These are phyloP conservation scores for Macropodus opercularis DNA, from an alignment of 2,797 vertebrate genomes.

Conservation along the genomic window DNA sequence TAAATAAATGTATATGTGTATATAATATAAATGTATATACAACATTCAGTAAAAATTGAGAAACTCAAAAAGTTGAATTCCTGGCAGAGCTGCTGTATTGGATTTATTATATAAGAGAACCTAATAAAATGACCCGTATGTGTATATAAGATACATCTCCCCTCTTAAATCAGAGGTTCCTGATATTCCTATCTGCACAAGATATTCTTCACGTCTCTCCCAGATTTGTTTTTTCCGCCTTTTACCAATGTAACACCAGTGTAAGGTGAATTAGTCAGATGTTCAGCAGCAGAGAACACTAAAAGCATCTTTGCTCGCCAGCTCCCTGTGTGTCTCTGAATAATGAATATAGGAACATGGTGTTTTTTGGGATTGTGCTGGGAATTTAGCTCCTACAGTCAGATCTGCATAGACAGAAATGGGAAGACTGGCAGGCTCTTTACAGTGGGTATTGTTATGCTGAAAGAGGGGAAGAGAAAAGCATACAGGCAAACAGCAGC, in stretches of 20 bases:
- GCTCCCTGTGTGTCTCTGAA: slow-evolving; percentile 49
- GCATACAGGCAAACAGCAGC: slow-evolving; percentile 22
- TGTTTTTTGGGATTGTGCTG: slow-evolving; percentile 42
- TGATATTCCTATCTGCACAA: too few species aligned
- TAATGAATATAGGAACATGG: slow-evolving; percentile 64
- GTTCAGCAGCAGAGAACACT: slow-evolving; percentile 44
- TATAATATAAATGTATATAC: too few species aligned
- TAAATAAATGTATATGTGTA: too few species aligned
- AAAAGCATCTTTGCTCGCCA: slow-evolving; percentile 47
- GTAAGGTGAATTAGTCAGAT: slow-evolving; percentile 26
- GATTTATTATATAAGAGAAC: too few species aligned
- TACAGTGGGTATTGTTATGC: slow-evolving; percentile 40
- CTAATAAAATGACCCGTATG: too few species aligned
- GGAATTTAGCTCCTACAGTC: slow-evolving; percentile 32
- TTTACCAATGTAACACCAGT: slow-evolving; percentile 14
- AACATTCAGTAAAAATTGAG: too few species aligned
- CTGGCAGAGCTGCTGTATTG: too few species aligned
- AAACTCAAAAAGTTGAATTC: too few species aligned
- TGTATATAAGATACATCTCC: too few species aligned
- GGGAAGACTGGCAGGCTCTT: slow-evolving; percentile 26
- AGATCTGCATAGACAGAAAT: slow-evolving; percentile 26
- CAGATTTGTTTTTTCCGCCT: neutral
- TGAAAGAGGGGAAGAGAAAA: slow-evolving; percentile 29
- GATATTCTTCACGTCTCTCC: neutral
- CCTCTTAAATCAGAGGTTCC: too few species aligned